Evolutionary conservation across 1,140 invertebrate species (phyloP).

Genomic region (Caenorhabditis inopinata): DNA sequence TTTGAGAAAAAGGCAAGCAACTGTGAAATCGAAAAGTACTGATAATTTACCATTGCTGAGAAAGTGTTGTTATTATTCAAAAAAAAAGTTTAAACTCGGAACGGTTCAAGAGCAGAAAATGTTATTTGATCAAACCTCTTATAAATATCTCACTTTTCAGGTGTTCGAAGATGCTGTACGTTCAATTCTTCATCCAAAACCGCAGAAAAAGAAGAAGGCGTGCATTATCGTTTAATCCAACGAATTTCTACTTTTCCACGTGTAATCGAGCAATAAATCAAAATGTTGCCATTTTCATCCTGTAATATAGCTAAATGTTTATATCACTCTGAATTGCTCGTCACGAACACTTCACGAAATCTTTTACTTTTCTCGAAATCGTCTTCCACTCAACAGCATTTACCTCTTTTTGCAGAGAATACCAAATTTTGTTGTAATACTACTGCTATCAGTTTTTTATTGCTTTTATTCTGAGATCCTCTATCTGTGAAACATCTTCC

Average conservation of each 20-base stretch:
- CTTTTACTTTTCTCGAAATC: background rate
- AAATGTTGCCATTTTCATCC: background rate
- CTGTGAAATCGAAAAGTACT: too few species aligned
- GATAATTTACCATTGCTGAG: too few species aligned
- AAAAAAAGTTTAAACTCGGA: background rate
- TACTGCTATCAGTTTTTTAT: background rate
- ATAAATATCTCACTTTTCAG: conserved; percentile 39
- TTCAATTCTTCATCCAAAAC: conserved; percentile 54
- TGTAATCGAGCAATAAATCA: background rate
- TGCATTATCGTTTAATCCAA: conserved; percentile 21
- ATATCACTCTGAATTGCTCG: background rate
- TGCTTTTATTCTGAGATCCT: background rate
- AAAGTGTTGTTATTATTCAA: too few species aligned
- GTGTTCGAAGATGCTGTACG: conserved; percentile 59
- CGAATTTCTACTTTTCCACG: background rate
- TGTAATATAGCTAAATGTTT: background rate
- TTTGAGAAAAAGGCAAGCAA: too few species aligned
- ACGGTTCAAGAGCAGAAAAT: background rate
- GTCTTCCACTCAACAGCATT: conserved; percentile 9
- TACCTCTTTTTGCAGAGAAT: conserved; percentile 15
- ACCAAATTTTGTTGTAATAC: background rate
- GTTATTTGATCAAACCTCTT: conserved; percentile 19
- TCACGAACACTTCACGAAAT: background rate
- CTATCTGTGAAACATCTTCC: conserved; percentile 11
- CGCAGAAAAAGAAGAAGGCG: conserved; percentile 50